Evolutionary conservation across 2,888 invertebrate species (phyloP).

Genomic region (Trichogramma dendrolimi): DNA sequence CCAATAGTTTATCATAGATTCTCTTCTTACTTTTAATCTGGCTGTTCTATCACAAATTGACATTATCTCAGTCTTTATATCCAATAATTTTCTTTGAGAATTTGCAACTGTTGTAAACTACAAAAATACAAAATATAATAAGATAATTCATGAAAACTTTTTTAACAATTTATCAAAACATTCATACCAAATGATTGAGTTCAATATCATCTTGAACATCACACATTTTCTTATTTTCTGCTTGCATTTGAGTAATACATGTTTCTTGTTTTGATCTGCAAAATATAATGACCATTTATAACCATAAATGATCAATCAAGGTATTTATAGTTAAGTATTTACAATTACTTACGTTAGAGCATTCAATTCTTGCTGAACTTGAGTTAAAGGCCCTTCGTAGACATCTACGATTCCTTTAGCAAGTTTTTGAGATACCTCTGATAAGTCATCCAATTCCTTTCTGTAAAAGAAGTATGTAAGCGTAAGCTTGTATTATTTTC

Average conservation of each 20-base stretch:
- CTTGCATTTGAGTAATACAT: constrained; percentile 43
- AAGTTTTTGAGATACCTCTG: constrained; percentile 41
- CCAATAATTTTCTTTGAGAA: constrained; percentile 51
- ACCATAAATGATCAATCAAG: neutral
- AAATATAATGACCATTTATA: constrained; percentile 22
- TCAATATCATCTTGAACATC: constrained; percentile 40
- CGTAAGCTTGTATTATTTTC: no score
- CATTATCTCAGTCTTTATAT: constrained; percentile 52
- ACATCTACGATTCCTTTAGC: constrained; percentile 45
- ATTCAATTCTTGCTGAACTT: constrained; percentile 47
- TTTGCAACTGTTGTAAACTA: constrained; percentile 49
- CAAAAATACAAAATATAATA: constrained; percentile 15
- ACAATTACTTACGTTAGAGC: constrained; percentile 50
- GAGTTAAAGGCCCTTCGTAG: constrained; percentile 47
- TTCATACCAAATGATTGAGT: constrained; percentile 50
- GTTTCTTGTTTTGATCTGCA: constrained; percentile 45
- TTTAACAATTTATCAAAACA: constrained; percentile 29
- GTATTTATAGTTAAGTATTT: constrained; percentile 2
- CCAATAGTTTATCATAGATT: constrained; percentile 5
- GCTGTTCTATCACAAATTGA: constrained; percentile 50
- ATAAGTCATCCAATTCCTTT: constrained; percentile 30
- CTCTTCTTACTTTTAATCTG: constrained; percentile 49
- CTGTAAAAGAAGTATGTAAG: constrained; percentile 23
- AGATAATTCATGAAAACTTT: constrained; percentile 3
- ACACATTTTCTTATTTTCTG: constrained; percentile 45